Conservation (phyloP, 2,113 vertebrate species). For the Toxotes jaculatrix region DNA sequence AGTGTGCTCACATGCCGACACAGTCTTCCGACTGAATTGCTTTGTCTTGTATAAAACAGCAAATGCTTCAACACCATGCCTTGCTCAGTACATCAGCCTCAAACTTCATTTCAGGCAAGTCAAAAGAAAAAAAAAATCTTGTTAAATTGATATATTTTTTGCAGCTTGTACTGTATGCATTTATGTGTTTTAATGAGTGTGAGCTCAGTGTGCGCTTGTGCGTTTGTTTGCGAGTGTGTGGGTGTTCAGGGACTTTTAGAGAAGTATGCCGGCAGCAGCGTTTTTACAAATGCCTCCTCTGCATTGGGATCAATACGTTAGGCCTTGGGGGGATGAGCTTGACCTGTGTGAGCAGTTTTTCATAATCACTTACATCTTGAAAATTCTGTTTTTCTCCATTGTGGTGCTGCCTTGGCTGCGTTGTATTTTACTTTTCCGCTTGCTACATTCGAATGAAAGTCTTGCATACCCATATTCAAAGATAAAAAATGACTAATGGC, state of each 20-base stretch:
- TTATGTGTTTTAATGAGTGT: constrained; percentile 10
- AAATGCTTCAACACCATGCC: constrained; percentile 6
- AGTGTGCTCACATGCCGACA: not conserved
- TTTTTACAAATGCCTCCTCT: constrained; percentile 75
- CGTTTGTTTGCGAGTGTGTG: constrained; percentile 68
- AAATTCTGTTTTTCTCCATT: constrained; percentile 30
- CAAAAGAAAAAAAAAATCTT: constrained; percentile 23
- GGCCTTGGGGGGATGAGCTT: constrained; percentile 59
- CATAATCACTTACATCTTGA: constrained; percentile 62
- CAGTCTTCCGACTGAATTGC: not conserved
- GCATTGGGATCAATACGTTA: constrained; percentile 74
- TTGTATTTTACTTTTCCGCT: constrained; percentile 18
- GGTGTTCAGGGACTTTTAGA: constrained; percentile 69
- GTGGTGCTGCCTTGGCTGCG: not conserved
- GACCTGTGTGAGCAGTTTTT: constrained; percentile 69
- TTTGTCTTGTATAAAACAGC: not conserved
- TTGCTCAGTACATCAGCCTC: constrained; percentile 1
- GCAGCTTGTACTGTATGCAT: constrained; percentile 8
- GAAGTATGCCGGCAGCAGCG: constrained; percentile 70
- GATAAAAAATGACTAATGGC: not conserved
- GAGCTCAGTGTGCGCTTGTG: constrained; percentile 22
- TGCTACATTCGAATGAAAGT: not conserved
- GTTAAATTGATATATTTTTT: constrained; percentile 31
- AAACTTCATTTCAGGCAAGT: constrained; percentile 21
- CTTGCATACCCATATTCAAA: not conserved